A percentile compares a stretch with the other conserved stretches of the same genome.
Conservation (phyloP, 1,140 invertebrate genomes). For the Sipha flava region DNA sequence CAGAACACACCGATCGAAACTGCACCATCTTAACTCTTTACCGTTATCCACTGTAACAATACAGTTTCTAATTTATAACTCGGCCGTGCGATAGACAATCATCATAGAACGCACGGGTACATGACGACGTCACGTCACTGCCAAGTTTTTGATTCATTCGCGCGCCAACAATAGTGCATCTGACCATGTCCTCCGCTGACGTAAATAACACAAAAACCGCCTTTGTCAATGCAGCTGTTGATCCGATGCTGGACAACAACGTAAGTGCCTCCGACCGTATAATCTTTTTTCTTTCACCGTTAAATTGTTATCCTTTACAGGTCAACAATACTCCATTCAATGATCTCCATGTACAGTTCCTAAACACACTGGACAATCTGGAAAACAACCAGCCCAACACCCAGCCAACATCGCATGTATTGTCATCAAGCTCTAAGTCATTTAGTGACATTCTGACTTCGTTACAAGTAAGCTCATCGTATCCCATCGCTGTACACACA, state of each 20-base stretch:
- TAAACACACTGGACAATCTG: not conserved
- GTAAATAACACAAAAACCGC: not conserved
- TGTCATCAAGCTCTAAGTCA: not conserved
- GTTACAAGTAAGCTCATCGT: not conserved
- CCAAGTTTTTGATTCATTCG: not conserved
- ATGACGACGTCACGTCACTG: not conserved
- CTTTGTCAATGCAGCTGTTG: too few relatives aligned
- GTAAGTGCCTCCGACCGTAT: not conserved
- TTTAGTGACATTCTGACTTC: constrained; percentile 6
- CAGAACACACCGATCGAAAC: too few relatives aligned
- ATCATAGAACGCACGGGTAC: not conserved
- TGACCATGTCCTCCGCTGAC: not conserved
- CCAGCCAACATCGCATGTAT: not conserved
- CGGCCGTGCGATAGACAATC: not conserved
- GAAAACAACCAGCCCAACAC: not conserved
- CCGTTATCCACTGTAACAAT: not conserved
- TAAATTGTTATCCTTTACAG: not conserved
- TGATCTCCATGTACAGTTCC: not conserved
- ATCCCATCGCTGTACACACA: not conserved
- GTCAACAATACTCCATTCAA: not conserved
- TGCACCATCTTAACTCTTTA: too few relatives aligned
- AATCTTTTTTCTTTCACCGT: not conserved
- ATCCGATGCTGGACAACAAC: not conserved
- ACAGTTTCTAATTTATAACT: not conserved
- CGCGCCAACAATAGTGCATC: not conserved